Conservation (phyloP, 2,797 vertebrate genomes). For the Astyanax mexicanus region DNA sequence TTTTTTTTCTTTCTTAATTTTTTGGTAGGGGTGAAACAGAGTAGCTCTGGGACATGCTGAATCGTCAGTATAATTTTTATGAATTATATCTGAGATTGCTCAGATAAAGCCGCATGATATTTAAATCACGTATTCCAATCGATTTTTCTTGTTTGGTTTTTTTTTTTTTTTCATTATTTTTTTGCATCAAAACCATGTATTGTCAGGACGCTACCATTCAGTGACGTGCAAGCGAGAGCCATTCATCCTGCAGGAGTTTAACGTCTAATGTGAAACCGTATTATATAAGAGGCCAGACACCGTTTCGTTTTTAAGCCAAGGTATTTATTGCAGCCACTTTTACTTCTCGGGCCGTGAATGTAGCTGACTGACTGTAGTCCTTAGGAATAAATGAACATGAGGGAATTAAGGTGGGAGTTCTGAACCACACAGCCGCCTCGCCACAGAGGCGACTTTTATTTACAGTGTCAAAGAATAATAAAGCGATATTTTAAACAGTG, state of each 20-base stretch:
- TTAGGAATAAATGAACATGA: conserved; percentile 66
- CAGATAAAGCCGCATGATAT: conserved; percentile 63
- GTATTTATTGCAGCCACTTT: conserved; percentile 76
- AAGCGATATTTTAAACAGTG: neutral
- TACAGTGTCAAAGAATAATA: conserved; percentile 56
- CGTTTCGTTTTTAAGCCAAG: conserved; percentile 70
- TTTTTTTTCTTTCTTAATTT: no score
- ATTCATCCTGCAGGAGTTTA: conserved; percentile 64
- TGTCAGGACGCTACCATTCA: conserved; percentile 41
- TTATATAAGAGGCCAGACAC: conserved; percentile 58
- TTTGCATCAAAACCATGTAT: conserved; percentile 1
- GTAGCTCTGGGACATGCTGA: conserved; percentile 78
- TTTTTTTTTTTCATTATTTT: neutral
- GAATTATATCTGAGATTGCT: conserved; percentile 69
- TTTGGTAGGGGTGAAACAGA: conserved; percentile 61
- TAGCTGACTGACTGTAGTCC: conserved; percentile 72
- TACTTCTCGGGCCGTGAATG: conserved; percentile 72
- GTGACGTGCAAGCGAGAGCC: conserved; percentile 61
- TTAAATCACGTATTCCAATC: conserved; percentile 63
- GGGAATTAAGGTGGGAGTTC: conserved; percentile 73
- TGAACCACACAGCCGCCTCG: conserved; percentile 71
- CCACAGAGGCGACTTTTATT: conserved; percentile 63
- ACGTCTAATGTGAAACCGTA: conserved; percentile 58
- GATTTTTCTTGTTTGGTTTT: conserved; percentile 21
- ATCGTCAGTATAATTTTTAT: conserved; percentile 62